Base-by-base conservation (phyloP, 2,797 vertebrate genomes). In the Tympanoctomys barrerae region DNA sequence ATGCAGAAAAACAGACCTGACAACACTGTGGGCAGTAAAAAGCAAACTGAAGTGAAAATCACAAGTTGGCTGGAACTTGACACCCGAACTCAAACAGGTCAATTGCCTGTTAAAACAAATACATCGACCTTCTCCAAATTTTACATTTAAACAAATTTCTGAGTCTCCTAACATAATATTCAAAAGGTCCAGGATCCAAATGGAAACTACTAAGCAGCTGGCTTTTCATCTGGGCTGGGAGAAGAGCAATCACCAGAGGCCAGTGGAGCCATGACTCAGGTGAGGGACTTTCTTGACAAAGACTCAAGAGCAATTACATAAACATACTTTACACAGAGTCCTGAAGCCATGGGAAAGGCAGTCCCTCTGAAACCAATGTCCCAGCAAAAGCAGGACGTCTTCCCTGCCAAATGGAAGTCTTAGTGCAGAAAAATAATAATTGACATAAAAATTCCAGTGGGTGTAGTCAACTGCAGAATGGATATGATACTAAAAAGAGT, bases 341-440 rank as follows among this genome's bases (percentile, higher is more conserved):
- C 87, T 87, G 71, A 94, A 87, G 54, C 21, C 36, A 96, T 26
- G 3, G 31, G 61, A 73, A 79, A 91, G 31, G 75, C 0, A 81
- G 36, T 42, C 1, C 39, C 42, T 4, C 42, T 73, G 52, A 94
- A 87, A 24, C 71, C 71, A 26, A 6, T 42, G 28, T 84, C 26
- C 68, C 64, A 84, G 31, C 59, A 87, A 52, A 68, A 85, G 89
- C 0, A 59, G 62, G 71, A 78, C 10, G 24, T 26, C 94, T 14
- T 78, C 52, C 54, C 80, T 86, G 31, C 33, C 66, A 92, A 87
- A 81, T 33, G 42, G 75, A 94, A 79, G 83, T 64, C 87, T 84
- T 66, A 89, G 39, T 91, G 66, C 70, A 68, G 22, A 87, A 96
- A 92, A 91, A 79, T 83, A 86, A 90, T 18, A 86, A 90, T 18